A percentile compares a stretch with the other conserved stretches of the same genome.
phyloP scores from a whole-genome alignment of 2,888 invertebrate species.

The Aproaerema taeniolella region DNA sequence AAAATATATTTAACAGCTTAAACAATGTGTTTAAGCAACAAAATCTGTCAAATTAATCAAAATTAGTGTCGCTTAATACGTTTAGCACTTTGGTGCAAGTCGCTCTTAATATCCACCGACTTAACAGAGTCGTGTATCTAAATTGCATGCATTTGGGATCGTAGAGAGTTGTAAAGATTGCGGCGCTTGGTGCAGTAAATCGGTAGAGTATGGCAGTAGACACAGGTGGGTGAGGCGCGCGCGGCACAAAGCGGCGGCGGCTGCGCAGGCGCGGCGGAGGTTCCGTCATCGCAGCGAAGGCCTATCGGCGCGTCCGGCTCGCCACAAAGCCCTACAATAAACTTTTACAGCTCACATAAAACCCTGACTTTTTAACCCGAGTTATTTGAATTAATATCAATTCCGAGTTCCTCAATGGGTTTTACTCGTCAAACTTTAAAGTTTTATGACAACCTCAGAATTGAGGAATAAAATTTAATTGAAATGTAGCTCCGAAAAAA shows the following conservation, averaged over 20 bases:
- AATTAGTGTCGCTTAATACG: too few relatives aligned
- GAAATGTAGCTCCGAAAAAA: constrained; percentile 69
- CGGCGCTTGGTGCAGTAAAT: constrained; percentile 14
- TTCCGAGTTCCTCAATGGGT: constrained; percentile 76
- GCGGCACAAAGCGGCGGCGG: constrained; percentile 25
- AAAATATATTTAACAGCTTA: too few relatives aligned
- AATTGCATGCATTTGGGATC: neutral
- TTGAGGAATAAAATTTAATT: constrained; percentile 77
- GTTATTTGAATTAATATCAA: constrained; percentile 78
- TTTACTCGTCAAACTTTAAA: constrained; percentile 76
- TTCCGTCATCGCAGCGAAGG: constrained; percentile 52
- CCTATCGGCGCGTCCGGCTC: constrained; percentile 72
- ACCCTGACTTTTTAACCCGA: constrained; percentile 77
- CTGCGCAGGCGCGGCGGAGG: constrained; percentile 31
- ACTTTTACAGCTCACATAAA: constrained; percentile 75
- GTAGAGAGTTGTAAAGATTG: neutral
- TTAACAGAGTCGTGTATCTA: too few relatives aligned
- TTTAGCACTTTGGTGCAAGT: too few relatives aligned
- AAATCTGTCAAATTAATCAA: too few relatives aligned
- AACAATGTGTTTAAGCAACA: too few relatives aligned
- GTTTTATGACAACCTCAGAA: constrained; percentile 73
- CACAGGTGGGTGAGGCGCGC: constrained; percentile 22
- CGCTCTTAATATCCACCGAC: too few relatives aligned
- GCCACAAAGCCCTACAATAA: constrained; percentile 75
- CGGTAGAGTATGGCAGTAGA: too few relatives aligned